Evolutionary conservation across 2,113 vertebrate genomes (phyloP).

Genomic region (Irena cyanogastra): DNA sequence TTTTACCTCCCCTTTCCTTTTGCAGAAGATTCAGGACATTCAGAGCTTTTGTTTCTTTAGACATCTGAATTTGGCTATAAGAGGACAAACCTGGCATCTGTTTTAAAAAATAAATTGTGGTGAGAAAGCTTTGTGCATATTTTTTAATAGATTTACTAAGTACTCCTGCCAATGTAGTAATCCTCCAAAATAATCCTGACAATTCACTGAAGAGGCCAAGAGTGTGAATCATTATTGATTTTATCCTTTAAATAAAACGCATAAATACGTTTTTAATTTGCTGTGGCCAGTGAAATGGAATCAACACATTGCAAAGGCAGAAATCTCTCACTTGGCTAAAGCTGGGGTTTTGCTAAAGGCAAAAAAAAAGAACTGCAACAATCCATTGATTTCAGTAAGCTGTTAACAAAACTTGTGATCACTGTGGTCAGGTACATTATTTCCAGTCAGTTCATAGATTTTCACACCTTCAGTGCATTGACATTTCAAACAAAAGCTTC

Average conservation of each 20-base stretch:
- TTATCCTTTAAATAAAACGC: constrained; percentile 43
- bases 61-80: background rate
- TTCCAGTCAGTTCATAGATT: background rate
- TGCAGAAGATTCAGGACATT: background rate
- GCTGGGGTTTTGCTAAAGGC: background rate
- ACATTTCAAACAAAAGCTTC: background rate
- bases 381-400: background rate
- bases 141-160: background rate
- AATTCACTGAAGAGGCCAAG: background rate
- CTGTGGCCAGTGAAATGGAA: background rate
- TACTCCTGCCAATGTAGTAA: background rate
- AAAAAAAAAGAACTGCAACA: background rate
- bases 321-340: background rate
- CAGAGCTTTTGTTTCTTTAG: background rate
- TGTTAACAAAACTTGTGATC: background rate
- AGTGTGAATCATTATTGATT: constrained; percentile 20
- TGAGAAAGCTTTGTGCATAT: background rate
- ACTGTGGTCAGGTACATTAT: background rate
- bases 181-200: background rate
- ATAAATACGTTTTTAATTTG: constrained; percentile 25
- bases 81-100: background rate
- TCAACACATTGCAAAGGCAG: background rate
- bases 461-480: background rate
- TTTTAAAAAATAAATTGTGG: background rate
- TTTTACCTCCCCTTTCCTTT: background rate